Percentiles rank a stretch among this genome's conserved stretches.
These are phyloP conservation scores for Drosophila nr. perissopoda DNA, from an alignment of 2,888 invertebrate genomes.

Conservation along the genomic window DNA sequence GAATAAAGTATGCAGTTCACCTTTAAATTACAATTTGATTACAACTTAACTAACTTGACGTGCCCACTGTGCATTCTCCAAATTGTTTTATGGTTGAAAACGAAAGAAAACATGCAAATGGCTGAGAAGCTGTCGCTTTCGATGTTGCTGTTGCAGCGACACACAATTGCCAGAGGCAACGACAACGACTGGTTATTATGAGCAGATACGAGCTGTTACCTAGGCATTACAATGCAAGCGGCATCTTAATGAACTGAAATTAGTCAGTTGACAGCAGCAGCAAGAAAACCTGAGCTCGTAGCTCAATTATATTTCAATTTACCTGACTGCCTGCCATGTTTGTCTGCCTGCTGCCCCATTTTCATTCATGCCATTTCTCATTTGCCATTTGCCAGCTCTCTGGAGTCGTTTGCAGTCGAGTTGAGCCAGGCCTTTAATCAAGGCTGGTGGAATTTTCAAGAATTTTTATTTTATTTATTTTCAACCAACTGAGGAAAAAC, in stretches of 20 bases:
- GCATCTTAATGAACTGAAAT: constrained; percentile 70
- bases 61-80: constrained; percentile 39
- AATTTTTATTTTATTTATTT: constrained; percentile 24
- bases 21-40: neutral
- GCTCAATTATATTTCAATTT: constrained; percentile 79
- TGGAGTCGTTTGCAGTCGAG: neutral
- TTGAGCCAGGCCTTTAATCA: constrained; percentile 56
- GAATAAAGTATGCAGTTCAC: neutral
- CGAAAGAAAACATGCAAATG: constrained; percentile 60
- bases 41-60: neutral
- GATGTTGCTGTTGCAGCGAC: constrained; percentile 24
- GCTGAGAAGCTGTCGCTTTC: constrained; percentile 7
- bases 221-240: constrained; percentile 54
- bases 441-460: constrained; percentile 25
- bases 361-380: neutral
- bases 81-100: constrained; percentile 25
- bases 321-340: constrained; percentile 41
- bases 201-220: constrained; percentile 67
- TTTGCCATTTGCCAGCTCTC: neutral
- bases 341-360: neutral
- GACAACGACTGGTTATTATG: neutral
- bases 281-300: constrained; percentile 4
- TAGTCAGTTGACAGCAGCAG: constrained; percentile 51
- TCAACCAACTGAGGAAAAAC: constrained; percentile 29
- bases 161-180: constrained; percentile 21